Evolutionary conservation across 1,140 invertebrate genomes (phyloP).

Genomic region (Leptinotarsa lineolata): DNA sequence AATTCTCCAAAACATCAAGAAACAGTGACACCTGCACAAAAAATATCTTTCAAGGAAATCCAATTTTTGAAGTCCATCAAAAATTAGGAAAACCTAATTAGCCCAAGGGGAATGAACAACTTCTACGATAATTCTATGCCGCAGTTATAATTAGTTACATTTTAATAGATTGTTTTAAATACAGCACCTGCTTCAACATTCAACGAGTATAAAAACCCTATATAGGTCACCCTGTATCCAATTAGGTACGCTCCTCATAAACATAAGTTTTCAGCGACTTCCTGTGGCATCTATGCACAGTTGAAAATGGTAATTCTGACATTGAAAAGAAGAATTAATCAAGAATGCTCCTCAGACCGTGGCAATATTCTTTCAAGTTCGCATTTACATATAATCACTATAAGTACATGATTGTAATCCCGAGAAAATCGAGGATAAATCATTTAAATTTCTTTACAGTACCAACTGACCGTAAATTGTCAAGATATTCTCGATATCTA

Average conservation of each 20-base stretch:
- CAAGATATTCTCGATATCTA: background rate
- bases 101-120: no score
- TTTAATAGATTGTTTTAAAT: no score
- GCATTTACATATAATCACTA: background rate
- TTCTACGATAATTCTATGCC: no score
- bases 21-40: no score
- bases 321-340: background rate
- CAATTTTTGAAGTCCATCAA: no score
- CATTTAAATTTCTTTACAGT: background rate
- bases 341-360: slow-evolving; percentile 7
- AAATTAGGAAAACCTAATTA: no score
- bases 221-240: background rate
- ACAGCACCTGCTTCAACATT: no score
- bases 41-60: no score
- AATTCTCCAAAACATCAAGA: no score
- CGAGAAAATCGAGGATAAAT: background rate
- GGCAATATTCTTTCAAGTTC: background rate
- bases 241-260: background rate
- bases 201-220: no score
- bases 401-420: background rate
- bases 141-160: no score
- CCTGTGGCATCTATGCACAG: background rate
- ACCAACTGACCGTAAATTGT: background rate
- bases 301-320: slow-evolving; percentile 6
- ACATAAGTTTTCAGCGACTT: background rate